Evolutionary conservation across 2,888 invertebrate species (phyloP).

Genomic region (Limnephilus auricula): DNA sequence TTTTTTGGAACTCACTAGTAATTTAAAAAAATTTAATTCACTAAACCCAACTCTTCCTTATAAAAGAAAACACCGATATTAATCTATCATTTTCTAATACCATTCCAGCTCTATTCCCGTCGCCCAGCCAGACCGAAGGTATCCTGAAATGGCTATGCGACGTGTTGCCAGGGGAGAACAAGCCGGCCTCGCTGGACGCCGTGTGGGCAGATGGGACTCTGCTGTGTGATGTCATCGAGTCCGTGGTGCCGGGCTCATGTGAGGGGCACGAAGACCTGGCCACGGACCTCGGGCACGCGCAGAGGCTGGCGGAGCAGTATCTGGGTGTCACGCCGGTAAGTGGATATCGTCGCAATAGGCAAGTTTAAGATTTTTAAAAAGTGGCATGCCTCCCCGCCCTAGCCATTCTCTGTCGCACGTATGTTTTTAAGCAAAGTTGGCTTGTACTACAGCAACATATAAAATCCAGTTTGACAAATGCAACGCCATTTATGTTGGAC

Average conservation of each 20-base stretch:
- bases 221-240: conserved; percentile 79
- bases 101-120: conserved; percentile 68
- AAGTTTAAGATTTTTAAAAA: too few species aligned
- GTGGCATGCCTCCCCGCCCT: too few species aligned
- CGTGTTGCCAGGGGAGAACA: conserved; percentile 72
- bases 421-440: too few species aligned
- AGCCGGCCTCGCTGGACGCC: conserved; percentile 75
- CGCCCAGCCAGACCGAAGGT: conserved; percentile 73
- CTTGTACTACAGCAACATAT: too few species aligned
- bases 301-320: conserved; percentile 79
- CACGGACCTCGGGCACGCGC: conserved; percentile 76
- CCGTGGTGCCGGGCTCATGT: conserved; percentile 80
- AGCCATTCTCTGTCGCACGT: too few species aligned
- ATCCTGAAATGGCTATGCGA: conserved; percentile 74
- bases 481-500: too few species aligned
- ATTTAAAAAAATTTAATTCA: too few species aligned
- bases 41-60: too few species aligned
- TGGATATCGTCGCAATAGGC: too few species aligned
- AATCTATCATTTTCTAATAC: not conserved
- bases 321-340: conserved; percentile 79
- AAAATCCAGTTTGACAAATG: too few species aligned
- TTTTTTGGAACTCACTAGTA: too few species aligned
- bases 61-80: too few species aligned
- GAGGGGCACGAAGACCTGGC: conserved; percentile 75
- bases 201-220: conserved; percentile 80